Conservation (phyloP, 2,113 vertebrate genomes). For the Arenaria interpres region DNA sequence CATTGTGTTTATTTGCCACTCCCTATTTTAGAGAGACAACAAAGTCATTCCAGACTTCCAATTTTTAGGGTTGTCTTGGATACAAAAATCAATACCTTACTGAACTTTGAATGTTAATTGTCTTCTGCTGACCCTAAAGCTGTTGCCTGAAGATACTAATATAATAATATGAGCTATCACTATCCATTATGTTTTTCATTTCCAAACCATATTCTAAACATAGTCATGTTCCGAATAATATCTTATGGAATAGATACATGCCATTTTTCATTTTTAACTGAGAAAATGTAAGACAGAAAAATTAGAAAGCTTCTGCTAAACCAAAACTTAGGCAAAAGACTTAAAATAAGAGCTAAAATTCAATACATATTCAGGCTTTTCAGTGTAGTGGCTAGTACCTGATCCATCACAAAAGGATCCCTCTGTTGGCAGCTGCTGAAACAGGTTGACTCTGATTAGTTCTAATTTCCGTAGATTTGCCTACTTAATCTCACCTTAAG, state of each 20-base stretch:
- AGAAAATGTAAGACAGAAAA: not conserved
- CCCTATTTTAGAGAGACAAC: not conserved
- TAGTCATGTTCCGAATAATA: not conserved
- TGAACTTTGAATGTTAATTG: not conserved
- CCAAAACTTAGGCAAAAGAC: not conserved
- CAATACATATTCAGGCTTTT: not conserved
- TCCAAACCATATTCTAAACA: not conserved
- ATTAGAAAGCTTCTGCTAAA: not conserved
- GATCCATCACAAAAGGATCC: not conserved
- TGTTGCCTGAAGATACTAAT: not conserved
- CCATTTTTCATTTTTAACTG: not conserved
- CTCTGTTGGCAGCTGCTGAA: not conserved
- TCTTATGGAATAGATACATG: not conserved
- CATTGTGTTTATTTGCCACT: not conserved
- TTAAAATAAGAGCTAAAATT: not conserved
- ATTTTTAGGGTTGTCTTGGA: not conserved
- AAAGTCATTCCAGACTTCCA: not conserved
- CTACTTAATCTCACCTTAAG: not conserved
- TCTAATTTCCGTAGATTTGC: not conserved
- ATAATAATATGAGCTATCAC: not conserved
- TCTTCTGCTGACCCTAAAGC: not conserved
- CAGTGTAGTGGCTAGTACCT: not conserved
- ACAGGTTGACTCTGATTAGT: not conserved
- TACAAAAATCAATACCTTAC: not conserved
- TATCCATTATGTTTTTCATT: not conserved